Conservation (phyloP, 2,113 vertebrate genomes). For the Hemiprocne comata region DNA sequence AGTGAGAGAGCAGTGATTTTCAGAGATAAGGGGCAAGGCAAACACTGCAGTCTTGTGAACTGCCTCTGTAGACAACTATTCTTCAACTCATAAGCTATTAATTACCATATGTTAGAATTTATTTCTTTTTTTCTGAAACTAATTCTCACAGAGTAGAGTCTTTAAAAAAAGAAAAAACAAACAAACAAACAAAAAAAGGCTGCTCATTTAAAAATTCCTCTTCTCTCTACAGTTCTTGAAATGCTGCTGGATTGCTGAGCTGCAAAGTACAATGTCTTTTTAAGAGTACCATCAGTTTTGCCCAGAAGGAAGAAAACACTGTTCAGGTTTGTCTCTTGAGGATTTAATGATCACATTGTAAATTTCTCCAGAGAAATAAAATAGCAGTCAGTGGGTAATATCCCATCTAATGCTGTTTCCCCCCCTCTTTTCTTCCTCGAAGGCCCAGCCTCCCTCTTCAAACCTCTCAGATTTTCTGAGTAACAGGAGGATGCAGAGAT, state of each 20-base stretch:
- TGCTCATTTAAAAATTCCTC: neutral
- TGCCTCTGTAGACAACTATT: neutral
- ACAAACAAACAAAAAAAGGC: too few species aligned
- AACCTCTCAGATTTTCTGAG: neutral
- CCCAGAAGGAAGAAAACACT: conserved; percentile 55
- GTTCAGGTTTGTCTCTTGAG: conserved; percentile 56
- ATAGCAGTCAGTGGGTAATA: conserved; percentile 18
- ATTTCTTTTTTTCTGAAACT: conserved; percentile 32
- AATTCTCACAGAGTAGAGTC: neutral
- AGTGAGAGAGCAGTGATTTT: neutral
- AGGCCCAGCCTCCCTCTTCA: neutral
- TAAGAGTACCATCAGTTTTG: conserved; percentile 52
- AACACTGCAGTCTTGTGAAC: neutral
- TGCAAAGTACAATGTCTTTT: conserved; percentile 35
- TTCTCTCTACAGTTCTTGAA: neutral
- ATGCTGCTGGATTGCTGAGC: conserved; percentile 37
- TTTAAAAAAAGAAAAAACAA: neutral
- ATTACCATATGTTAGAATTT: conserved; percentile 10
- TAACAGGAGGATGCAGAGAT: neutral
- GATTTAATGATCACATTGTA: conserved; percentile 42
- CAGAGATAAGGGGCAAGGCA: conserved; percentile 1
- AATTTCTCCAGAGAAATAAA: conserved; percentile 51
- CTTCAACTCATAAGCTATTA: neutral
- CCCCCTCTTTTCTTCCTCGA: neutral
- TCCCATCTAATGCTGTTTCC: neutral